Base-by-base conservation (phyloP, 2,888 invertebrate genomes). In the Thalpophila matura region DNA sequence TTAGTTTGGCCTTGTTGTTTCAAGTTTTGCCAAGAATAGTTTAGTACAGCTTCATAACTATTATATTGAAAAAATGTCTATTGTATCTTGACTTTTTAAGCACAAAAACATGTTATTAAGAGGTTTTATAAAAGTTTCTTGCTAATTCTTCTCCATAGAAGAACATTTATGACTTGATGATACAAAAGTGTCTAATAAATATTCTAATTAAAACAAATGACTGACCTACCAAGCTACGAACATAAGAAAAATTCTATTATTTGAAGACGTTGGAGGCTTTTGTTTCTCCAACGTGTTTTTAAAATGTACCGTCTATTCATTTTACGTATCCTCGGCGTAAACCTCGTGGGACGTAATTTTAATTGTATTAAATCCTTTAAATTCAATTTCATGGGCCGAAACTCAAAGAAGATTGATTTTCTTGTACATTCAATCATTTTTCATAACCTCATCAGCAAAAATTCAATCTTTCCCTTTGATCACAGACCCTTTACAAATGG, bases 401-500 rank as follows among this genome's bases (percentile, higher is more conserved):
- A 4, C 24, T 58, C 51, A 38, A 72, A 45, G 37, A 24, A 31
- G 7, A 59, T 66, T 59, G 68, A 59, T 59, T 59, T 60, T 59
- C 59, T 40, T 50, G 16, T 35, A 59, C n/a, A 38, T 38, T 46
- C 24, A 47, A 50, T 55, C 20, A 57, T 46, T 31, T 67, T 63
- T 46, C 31, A 22, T 72, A 45, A 53, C 58, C 37, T 38, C 33
- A 66, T 73, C 51, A 45, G 14, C 14, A 43, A 49, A 31, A 53
- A 49, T 38, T 65, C 51, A 66, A 53, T 47, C 0, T 53, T 45
- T 49, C 33, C 18, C 33, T 69, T 73, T 69, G 74, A 69, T 69
- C 51, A 18, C 24, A 22, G 29, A 26, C 14, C 9, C 9, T 31
- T 29, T 43, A 26, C 40, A 46, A 50, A 63, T 29, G 12, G 31